Conservation (phyloP, 2,797 vertebrate genomes). For the Acanthurus tractus region DNA sequence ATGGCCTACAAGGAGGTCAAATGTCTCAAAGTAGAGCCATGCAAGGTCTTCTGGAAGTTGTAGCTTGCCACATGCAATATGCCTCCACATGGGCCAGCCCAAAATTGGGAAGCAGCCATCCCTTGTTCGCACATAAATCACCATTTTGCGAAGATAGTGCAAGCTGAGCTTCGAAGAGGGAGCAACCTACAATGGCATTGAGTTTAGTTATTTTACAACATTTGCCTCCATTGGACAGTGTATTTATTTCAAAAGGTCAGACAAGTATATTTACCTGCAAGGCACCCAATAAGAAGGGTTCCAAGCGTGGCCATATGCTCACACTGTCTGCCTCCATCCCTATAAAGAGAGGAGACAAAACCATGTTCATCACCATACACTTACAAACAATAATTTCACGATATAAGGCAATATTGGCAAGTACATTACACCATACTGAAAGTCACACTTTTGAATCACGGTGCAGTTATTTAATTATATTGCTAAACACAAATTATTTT, state of each 20-base stretch:
- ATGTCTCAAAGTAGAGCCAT: constrained; percentile 97
- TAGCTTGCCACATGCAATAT: constrained; percentile 95
- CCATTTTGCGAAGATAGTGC: constrained; percentile 95
- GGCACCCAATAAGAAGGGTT: constrained; percentile 92
- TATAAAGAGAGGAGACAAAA: constrained; percentile 30
- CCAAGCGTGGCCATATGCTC: constrained; percentile 92
- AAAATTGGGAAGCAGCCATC: constrained; percentile 91
- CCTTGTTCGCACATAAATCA: constrained; percentile 88
- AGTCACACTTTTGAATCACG: background rate
- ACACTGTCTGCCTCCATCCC: constrained; percentile 86
- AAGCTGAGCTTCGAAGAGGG: constrained; percentile 90
- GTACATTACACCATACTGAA: background rate
- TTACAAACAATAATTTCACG: background rate
- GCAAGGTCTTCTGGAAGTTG: constrained; percentile 91
- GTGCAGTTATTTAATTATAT: background rate
- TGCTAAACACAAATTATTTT: background rate
- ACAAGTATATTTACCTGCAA: constrained; percentile 79
- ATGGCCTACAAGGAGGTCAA: constrained; percentile 86
- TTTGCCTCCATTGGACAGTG: background rate
- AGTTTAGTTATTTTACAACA: constrained; percentile 5
- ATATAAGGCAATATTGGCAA: background rate
- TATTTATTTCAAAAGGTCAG: too few species aligned
- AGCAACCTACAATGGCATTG: constrained; percentile 58
- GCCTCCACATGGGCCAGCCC: constrained; percentile 92
- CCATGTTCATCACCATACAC: background rate